Base-by-base conservation (phyloP, 2,113 vertebrate genomes). In the Hippolais icterina region DNA sequence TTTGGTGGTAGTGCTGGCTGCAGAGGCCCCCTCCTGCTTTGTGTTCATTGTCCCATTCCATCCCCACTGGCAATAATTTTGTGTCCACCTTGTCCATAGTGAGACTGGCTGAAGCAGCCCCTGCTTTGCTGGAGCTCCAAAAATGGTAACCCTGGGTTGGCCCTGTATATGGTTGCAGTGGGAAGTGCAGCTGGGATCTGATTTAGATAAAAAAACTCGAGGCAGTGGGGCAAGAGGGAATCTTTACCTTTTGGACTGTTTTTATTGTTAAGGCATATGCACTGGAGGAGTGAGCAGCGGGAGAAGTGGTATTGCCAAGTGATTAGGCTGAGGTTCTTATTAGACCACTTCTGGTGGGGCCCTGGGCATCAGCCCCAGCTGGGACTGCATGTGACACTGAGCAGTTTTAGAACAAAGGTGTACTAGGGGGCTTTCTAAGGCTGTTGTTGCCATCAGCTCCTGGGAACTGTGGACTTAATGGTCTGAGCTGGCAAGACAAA, bases 391-490 rank as follows among this genome's bases (percentile, higher is more conserved):
- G 9, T 49, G 79, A 37, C 54, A 20, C 59, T 25, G 39, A 47
- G 39, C 25, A 39, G 10, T 7, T 17, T 10, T 12, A 54, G 49
- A 80, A 41, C 35, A 65, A 70, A 70, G 54, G 28, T 2, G 1
- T n/a, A 5, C 25, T 29, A 35, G 61, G 27, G 17, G 60, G 15
- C 7, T 29, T 57, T 39, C 41, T 66, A 29, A 59, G 56, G 33
- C 52, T 86, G 83, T 15, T 1, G 0, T 29, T 88, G 75, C 46
- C 5, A 3, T 50, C 42, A n/a, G 11, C 2, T 1, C 44, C 1
- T 1, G 47, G 56, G 39, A 91, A 17, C 24, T 39, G 2, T 2
- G 16, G n/a, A 23, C 27, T 49, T 64, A 21, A 44, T 1, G 0
- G 4, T n/a, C 41, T 82, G 46, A 79, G 49, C 59, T 94, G 61